Evolutionary conservation across 2,797 vertebrate species (phyloP).

Genomic region (Myotis findleyi): DNA sequence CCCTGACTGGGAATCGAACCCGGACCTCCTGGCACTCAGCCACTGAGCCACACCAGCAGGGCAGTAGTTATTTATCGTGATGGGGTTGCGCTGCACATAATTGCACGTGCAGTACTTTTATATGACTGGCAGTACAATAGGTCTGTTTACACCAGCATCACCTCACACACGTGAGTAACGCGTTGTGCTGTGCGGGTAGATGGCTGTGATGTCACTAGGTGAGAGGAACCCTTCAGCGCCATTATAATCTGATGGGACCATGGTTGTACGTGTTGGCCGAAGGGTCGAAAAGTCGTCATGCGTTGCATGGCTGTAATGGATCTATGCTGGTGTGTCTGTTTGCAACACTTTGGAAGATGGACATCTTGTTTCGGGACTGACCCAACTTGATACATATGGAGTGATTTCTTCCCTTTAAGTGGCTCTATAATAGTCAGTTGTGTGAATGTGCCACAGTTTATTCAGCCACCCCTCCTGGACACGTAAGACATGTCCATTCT

Average conservation of each 20-base stretch:
- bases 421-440: neutral
- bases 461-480: neutral
- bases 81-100: accelerated
- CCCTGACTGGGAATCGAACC: too few relatives aligned
- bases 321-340: neutral
- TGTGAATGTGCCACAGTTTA: neutral
- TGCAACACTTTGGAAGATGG: neutral
- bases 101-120: neutral
- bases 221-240: neutral
- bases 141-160: neutral
- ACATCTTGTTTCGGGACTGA: neutral
- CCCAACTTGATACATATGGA: neutral
- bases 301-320: too few relatives aligned
- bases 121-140: accelerated
- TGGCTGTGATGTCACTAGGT: neutral
- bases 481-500: neutral
- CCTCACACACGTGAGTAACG: too few relatives aligned
- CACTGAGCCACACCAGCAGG: too few relatives aligned
- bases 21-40: too few relatives aligned
- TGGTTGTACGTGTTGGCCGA: too few relatives aligned
- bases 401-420: neutral
- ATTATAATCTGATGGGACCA: neutral
- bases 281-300: neutral
- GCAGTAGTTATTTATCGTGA: neutral
- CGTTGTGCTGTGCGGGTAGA: too few relatives aligned